Base-by-base conservation (phyloP, 1,140 invertebrate genomes). In the Drosophila virilis region DNA sequence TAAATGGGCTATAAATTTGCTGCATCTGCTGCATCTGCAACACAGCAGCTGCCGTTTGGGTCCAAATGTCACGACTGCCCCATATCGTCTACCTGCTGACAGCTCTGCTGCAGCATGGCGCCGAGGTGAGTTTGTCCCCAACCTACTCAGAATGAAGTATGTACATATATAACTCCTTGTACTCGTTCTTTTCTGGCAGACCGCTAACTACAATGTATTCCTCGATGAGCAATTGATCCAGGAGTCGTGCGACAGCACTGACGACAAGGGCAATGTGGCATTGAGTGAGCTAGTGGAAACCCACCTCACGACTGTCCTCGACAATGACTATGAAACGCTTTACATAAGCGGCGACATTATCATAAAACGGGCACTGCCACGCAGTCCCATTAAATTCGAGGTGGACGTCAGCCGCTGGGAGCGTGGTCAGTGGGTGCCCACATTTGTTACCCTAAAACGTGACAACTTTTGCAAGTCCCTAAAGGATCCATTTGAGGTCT, bases 1-100 rank as follows among this genome's bases (percentile, higher is more conserved):
- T 79, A 79, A 79, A 76, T 12, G 8, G 13, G 32, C 28, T 42
- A 82, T 83, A 83, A 76, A 79, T 12, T 9, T 3, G 38, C 6
- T 22, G 38, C 17, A 67, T 40, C 54, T 55, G 57, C 64, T 40
- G 43, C 58, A 60, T 7, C 17, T 5, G 13, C 9, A 6, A n/a
- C 42, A 28, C n/a, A 28, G 22, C 22, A 28, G 22, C 22, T 5
- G 3, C 22, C 3, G 22, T 1, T 17, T 28, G 48, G 10, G 22
- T 37, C 35, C n/a, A 61, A 71, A 74, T 74, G 65, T 6, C 6
- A 12, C 50, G 40, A 12, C 35, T 61, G 15, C 8, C 13, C n/a
- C 28, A 9, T 12, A 6, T 42, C 1, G n/a, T 22, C 9, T 42
- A n/a, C 8, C 33, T 72, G 28, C 7, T 67, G 15, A 33, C 22